Percentiles rank a stretch among this genome's conserved stretches.
These are phyloP conservation scores for Pogonomyrmex barbatus DNA, from an alignment of 1,140 invertebrate species.

Conservation along the genomic window DNA sequence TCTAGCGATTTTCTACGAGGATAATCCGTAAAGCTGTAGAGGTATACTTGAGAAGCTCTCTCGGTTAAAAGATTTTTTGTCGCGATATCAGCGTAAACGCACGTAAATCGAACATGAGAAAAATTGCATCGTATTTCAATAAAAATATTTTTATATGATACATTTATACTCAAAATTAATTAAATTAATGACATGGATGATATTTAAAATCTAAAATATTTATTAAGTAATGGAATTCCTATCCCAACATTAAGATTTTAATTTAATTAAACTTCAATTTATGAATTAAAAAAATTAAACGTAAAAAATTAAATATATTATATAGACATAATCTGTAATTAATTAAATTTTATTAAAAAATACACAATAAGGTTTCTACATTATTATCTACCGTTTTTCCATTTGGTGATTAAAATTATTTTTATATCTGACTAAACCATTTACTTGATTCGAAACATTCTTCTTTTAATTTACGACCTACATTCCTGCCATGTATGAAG, in stretches of 20 bases:
- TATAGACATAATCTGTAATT: not conserved
- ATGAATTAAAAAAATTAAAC: not conserved
- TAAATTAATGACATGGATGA: not conserved
- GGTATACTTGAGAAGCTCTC: constrained; percentile 28
- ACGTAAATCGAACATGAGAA: not conserved
- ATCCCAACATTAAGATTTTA: not conserved
- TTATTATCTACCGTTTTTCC: not conserved
- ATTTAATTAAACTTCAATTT: not conserved
- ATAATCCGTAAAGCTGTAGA: constrained; percentile 23
- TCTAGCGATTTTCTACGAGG: constrained; percentile 42
- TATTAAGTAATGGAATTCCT: not conserved
- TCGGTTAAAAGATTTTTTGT: not conserved
- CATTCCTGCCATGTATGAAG: not conserved
- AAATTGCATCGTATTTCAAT: not conserved
- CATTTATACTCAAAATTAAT: not conserved
- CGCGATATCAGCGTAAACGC: not conserved
- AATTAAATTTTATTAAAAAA: constrained; percentile 11
- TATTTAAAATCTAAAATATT: constrained; percentile 16
- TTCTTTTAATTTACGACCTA: not conserved
- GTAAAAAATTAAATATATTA: constrained; percentile 1
- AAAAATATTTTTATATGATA: not conserved
- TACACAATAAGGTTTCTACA: not conserved
- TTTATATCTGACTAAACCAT: not conserved
- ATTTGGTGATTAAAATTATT: not conserved
- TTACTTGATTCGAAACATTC: not conserved